phyloP scores from a whole-genome alignment of 2,113 vertebrate genomes.

The Cervus canadensis region DNA sequence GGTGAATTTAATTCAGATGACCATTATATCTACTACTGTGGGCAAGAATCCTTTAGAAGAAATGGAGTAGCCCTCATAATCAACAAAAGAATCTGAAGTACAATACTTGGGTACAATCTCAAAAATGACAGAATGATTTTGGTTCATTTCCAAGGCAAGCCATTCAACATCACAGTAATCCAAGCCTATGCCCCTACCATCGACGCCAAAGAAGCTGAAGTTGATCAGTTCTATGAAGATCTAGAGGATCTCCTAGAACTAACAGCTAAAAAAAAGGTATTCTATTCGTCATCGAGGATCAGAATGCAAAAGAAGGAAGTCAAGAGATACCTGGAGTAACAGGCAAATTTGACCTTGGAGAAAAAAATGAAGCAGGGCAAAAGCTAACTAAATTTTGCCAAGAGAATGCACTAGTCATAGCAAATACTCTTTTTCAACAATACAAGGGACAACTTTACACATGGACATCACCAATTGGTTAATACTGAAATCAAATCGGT shows the following conservation, averaged over 20 bases:
- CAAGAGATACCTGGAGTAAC: too few species aligned
- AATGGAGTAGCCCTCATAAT: neutral
- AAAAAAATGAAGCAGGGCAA: too few species aligned
- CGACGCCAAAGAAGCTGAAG: neutral
- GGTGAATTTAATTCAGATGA: neutral
- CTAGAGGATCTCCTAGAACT: neutral
- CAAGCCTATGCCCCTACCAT: neutral
- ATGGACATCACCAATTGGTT: too few species aligned
- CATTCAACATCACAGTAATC: neutral
- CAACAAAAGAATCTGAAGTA: neutral
- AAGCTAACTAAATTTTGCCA: too few species aligned
- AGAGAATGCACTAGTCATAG: too few species aligned
- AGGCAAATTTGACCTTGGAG: too few species aligned
- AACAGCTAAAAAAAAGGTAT: neutral
- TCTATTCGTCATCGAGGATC: neutral
- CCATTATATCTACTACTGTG: neutral
- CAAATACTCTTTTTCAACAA: too few species aligned
- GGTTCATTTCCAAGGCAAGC: neutral
- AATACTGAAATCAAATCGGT: neutral
- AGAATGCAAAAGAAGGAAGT: too few species aligned
- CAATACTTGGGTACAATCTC: neutral
- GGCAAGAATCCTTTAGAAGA: neutral
- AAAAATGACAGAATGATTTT: neutral
- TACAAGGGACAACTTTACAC: too few species aligned
- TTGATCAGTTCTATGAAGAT: neutral